Percentiles rank a stretch among this genome's conserved stretches.
phyloP scores from a whole-genome alignment of 2,113 vertebrate species.

The Cervus canadensis region DNA sequence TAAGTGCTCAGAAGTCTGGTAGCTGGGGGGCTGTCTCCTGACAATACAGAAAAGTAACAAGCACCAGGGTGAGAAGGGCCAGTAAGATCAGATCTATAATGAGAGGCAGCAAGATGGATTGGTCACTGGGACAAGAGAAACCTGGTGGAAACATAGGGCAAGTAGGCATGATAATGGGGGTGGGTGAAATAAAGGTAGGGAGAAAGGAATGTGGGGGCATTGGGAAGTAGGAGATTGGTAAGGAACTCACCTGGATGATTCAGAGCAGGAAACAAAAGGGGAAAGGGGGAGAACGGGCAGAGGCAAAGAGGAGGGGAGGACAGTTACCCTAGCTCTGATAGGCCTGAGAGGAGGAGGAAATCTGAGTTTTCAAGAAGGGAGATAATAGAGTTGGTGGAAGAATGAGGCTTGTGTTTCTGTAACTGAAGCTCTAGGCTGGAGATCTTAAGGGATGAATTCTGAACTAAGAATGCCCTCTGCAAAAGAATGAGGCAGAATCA shows the following conservation, averaged over 20 bases:
- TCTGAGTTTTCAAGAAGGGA: background rate
- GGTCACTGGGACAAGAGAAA: slow-evolving; percentile 68
- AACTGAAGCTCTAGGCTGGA: slow-evolving; percentile 83
- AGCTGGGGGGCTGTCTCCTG: slow-evolving; percentile 75
- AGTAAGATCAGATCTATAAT: slow-evolving; percentile 82
- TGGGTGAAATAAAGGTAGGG: background rate
- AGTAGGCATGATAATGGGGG: background rate
- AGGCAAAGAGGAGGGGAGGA: background rate
- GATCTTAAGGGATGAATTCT: slow-evolving; percentile 71
- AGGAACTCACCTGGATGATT: background rate
- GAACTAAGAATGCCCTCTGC: background rate
- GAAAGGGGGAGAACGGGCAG: background rate
- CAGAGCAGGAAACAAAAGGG: background rate
- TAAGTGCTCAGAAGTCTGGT: slow-evolving; percentile 85
- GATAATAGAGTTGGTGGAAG: slow-evolving; percentile 40
- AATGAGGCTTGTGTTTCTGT: slow-evolving; percentile 62
- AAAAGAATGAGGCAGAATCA: background rate
- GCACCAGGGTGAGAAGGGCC: slow-evolving; percentile 83
- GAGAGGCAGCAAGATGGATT: slow-evolving; percentile 79
- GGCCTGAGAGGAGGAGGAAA: background rate
- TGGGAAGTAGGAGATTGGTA: background rate
- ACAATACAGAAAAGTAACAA: slow-evolving; percentile 82
- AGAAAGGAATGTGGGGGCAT: background rate
- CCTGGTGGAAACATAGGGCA: background rate
- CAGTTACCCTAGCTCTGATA: background rate